These are phyloP conservation scores for Petrocephalus sullivani DNA, from an alignment of 2,797 vertebrate genomes.

Conservation along the genomic window DNA sequence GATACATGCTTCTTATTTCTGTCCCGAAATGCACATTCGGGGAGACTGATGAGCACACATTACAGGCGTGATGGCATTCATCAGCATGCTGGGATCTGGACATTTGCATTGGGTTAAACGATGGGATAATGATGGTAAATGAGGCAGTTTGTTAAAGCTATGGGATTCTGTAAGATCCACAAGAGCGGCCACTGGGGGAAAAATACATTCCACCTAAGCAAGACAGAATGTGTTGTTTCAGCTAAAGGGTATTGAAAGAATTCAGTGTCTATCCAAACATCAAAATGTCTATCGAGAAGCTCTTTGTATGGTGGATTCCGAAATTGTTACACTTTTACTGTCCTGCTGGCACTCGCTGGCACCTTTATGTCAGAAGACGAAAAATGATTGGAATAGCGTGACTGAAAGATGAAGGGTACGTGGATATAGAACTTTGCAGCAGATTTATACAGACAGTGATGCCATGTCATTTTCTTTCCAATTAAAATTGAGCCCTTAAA, in stretches of 20 bases:
- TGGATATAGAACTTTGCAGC: conserved; percentile 66
- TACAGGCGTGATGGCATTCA: neutral
- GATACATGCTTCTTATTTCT: neutral
- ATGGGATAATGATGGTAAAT: conserved; percentile 13
- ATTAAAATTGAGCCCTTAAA: conserved; percentile 65
- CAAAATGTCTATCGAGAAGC: neutral
- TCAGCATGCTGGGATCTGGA: neutral
- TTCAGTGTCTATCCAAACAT: neutral
- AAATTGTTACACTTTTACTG: neutral
- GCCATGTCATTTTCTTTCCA: conserved; percentile 62
- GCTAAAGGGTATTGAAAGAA: neutral
- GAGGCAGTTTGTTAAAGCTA: neutral
- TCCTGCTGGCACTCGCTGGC: neutral
- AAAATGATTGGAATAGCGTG: neutral
- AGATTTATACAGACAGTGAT: conserved; percentile 68
- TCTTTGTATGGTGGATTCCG: neutral
- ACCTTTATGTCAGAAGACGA: neutral
- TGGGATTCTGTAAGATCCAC: neutral
- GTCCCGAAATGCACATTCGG: neutral
- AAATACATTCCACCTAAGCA: neutral
- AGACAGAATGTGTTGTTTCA: neutral
- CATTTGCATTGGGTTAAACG: neutral
- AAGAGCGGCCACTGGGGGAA: neutral
- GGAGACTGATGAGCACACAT: neutral
- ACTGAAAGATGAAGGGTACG: conserved; percentile 53